phyloP scores from a whole-genome alignment of 2,797 vertebrate genomes.

The Streptopelia turtur region DNA sequence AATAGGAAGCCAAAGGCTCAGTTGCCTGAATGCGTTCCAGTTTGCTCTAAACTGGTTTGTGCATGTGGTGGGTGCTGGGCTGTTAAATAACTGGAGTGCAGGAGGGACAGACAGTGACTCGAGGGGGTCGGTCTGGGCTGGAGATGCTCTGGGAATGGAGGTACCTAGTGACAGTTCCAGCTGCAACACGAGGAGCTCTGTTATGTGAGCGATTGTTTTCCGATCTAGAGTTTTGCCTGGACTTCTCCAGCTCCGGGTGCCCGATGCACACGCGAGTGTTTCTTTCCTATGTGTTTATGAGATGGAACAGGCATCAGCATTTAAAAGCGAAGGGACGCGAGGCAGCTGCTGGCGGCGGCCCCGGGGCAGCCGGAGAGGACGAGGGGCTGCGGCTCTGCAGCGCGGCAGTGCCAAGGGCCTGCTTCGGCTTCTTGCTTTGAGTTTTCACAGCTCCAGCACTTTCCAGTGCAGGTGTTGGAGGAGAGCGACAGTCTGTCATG shows the following conservation, averaged over 20 bases:
- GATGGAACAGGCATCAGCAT: neutral
- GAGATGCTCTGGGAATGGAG: neutral
- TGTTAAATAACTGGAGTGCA: no score
- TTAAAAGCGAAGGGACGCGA: no score
- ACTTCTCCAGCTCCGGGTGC: neutral
- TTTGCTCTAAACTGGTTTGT: neutral
- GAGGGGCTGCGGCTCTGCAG: neutral
- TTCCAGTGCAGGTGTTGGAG: neutral
- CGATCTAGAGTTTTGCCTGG: rapidly evolving
- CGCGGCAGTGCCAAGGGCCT: no score
- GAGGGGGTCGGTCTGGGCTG: rapidly evolving
- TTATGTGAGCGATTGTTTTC: neutral
- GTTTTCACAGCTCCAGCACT: neutral
- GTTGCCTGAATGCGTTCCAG: neutral
- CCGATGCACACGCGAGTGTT: rapidly evolving
- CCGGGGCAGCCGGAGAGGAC: neutral
- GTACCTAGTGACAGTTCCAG: neutral
- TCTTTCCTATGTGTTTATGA: rapidly evolving
- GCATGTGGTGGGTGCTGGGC: rapidly evolving
- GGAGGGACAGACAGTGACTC: no score
- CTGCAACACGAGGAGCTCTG: neutral
- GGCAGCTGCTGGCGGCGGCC: neutral
- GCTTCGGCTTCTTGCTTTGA: neutral
- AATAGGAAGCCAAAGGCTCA: neutral
- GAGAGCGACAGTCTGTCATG: rapidly evolving